Base-by-base conservation (phyloP, 2,797 vertebrate genomes). In the Nannoperca australis region DNA sequence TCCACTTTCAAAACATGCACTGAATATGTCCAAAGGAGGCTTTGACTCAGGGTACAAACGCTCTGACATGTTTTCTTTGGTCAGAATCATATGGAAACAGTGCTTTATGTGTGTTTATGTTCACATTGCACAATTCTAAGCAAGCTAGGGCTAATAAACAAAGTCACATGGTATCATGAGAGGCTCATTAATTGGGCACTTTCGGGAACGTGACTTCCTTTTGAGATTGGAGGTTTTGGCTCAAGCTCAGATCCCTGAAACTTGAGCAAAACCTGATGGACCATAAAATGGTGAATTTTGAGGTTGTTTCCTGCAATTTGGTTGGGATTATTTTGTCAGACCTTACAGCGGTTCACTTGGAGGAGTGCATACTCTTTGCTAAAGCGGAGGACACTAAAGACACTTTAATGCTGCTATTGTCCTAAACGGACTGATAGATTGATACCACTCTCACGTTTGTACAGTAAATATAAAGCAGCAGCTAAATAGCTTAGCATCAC, bases 111-210 rank as follows among this genome's bases (percentile, higher is more conserved):
- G 11, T 67, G 58, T 83, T 82, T 83, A 36, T 60, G 40, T 81
- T 72, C 58, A 49, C 22, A 2, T 76, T 58, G 73, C 78, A 30
- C 70, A 72, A 61, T 64, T 68, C 55, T 61, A 45, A 70, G 73
- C 58, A 62, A 71, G 68, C 36, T 38, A 17, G 6, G 44, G 44
- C 71, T 71, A 14, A 30, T 74, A 76, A 78, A 78, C 63, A 72
- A 30, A 77, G 56, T 82, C 78, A 63, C 72, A 71, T 47, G 50
- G 60, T 60, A 3, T 70, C 77, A 63, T 47, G 73, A 69, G 71
- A 72, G 27, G 56, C 44, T 59, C 53, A 53, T 81, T 82, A 72
- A 82, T 82, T 77, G 51, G 53, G 51, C 12, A 40, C 3, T 45
- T 80, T 71, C 70, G 42, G 51, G 63, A 79, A 80, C 17, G 2